Percentiles rank a stretch among this genome's conserved stretches.
These are phyloP conservation scores for Lingula anatina DNA, from an alignment of 2,888 invertebrate species.

Conservation along the genomic window DNA sequence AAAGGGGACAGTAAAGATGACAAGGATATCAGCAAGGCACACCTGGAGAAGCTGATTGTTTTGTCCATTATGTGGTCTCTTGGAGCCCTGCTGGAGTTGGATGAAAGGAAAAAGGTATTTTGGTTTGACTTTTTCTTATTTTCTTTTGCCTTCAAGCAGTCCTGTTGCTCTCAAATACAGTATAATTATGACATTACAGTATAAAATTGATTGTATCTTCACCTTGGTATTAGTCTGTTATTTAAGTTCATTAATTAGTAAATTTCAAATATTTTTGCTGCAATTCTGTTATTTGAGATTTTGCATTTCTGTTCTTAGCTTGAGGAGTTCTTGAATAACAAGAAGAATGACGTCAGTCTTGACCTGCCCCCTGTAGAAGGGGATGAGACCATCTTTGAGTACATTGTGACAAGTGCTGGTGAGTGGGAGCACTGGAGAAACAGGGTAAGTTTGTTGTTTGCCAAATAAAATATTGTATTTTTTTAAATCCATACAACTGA, in stretches of 20 bases:
- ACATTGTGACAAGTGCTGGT: constrained; percentile 45
- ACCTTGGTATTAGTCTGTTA: neutral
- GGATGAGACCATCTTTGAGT: constrained; percentile 52
- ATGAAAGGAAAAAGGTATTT: constrained; percentile 75
- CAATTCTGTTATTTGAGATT: neutral
- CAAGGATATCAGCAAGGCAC: constrained; percentile 59
- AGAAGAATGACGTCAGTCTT: constrained; percentile 22
- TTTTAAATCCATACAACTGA: too few species aligned
- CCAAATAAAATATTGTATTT: too few species aligned
- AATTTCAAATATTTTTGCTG: neutral
- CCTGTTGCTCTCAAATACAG: too few species aligned
- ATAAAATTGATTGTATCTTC: neutral
- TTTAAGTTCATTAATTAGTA: neutral
- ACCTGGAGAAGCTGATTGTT: constrained; percentile 77
- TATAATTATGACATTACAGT: neutral
- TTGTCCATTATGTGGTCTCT: constrained; percentile 88
- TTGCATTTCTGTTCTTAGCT: constrained; percentile 23
- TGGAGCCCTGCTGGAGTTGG: constrained; percentile 80
- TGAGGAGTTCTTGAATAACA: constrained; percentile 34
- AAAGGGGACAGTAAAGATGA: constrained; percentile 61
- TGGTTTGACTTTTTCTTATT: too few species aligned
- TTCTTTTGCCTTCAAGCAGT: too few species aligned
- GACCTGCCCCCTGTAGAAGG: constrained; percentile 38
- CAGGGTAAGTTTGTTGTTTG: constrained; percentile 70
- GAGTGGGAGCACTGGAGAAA: constrained; percentile 85